Evolutionary conservation across 2,113 vertebrate genomes (phyloP).

Genomic region (Stigmatopora argus): DNA sequence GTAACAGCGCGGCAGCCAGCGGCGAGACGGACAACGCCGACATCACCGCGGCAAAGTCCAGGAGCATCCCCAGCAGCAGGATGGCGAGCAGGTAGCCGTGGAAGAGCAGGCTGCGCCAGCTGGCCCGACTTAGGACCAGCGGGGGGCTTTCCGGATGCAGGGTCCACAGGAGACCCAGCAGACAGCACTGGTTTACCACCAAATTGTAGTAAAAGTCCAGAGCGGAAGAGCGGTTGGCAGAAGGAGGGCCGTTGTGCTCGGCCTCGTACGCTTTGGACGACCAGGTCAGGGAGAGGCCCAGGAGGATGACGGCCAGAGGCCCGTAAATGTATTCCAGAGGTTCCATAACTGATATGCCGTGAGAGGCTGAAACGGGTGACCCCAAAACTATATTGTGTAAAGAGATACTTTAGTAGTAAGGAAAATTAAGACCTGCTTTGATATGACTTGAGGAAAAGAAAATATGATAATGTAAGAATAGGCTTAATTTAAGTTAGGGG

Average conservation of each 20-base stretch:
- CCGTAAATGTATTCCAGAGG: conserved; percentile 67
- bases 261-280: conserved; percentile 59
- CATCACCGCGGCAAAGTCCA: conserved; percentile 52
- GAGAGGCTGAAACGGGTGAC: conserved; percentile 39
- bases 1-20: conserved; percentile 56
- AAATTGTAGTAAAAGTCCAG: conserved; percentile 67
- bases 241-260: conserved; percentile 10
- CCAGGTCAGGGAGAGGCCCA: conserved; percentile 62
- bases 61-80: conserved; percentile 58
- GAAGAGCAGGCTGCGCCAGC: conserved; percentile 71
- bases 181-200: conserved; percentile 61
- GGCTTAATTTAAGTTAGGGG: too few species aligned
- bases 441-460: too few species aligned
- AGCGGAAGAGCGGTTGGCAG: conserved; percentile 24
- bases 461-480: too few species aligned
- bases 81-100: conserved; percentile 66
- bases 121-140: conserved; percentile 49
- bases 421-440: too few species aligned
- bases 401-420: too few species aligned
- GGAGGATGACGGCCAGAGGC: conserved; percentile 64
- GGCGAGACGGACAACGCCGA: conserved; percentile 58
- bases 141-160: conserved; percentile 63
- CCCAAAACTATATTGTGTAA: not conserved
- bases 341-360: conserved; percentile 33
- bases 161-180: conserved; percentile 69